A percentile compares a stretch with the other conserved stretches of the same genome.
Conservation (phyloP, 2,888 invertebrate genomes). For the Dasypolia templi region DNA sequence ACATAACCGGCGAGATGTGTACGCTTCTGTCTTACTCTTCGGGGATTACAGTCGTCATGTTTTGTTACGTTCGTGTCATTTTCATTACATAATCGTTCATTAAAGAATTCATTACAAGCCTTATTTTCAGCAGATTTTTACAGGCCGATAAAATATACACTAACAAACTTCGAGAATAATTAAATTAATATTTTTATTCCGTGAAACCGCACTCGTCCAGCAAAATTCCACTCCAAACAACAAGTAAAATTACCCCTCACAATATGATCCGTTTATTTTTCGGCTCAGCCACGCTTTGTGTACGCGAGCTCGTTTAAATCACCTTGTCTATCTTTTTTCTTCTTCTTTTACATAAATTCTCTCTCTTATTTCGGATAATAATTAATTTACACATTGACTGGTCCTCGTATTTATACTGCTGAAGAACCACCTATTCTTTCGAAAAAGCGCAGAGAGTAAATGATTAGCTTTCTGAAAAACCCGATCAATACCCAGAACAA, state of each 20-base stretch:
- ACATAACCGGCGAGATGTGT: not conserved
- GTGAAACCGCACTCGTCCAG: conserved; percentile 13
- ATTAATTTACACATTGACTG: conserved; percentile 9
- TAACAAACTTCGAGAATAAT: conserved; percentile 3
- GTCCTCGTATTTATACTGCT: not conserved
- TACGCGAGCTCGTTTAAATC: conserved; percentile 48
- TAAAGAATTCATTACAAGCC: not conserved
- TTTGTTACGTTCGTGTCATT: not conserved
- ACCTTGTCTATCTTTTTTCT: conserved; percentile 46
- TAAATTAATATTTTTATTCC: conserved; percentile 20
- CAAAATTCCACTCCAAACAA: conserved; percentile 37
- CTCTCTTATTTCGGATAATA: conserved; percentile 33
- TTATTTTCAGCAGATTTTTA: not conserved
- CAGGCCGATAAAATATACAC: conserved; percentile 6
- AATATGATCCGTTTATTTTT: conserved; percentile 53
- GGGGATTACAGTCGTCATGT: not conserved
- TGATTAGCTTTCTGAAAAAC: not conserved
- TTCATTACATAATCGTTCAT: not conserved
- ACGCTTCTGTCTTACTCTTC: no score
- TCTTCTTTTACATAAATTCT: conserved; percentile 27
- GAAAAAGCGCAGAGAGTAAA: not conserved
- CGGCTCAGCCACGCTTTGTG: conserved; percentile 47
- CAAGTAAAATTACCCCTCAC: conserved; percentile 46
- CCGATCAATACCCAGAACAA: not conserved
- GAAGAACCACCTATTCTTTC: not conserved